Evolutionary conservation across 2,113 vertebrate genomes (phyloP).

Genomic region (Mastomys natalensis): DNA sequence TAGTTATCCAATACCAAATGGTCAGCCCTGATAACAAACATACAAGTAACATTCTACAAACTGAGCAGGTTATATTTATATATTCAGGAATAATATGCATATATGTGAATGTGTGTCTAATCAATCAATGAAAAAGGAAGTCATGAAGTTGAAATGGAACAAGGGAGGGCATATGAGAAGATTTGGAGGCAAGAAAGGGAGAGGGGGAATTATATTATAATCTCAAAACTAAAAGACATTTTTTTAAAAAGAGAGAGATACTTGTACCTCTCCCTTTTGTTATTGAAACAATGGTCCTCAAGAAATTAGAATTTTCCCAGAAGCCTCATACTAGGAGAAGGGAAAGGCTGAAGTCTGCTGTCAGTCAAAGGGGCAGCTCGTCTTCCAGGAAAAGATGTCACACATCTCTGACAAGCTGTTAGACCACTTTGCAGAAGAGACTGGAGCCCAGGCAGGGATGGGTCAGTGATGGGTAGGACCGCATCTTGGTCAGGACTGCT

Average conservation of each 20-base stretch:
- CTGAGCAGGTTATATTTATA: neutral
- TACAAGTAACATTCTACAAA: neutral
- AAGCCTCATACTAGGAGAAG: neutral
- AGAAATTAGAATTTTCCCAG: neutral
- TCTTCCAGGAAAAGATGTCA: neutral
- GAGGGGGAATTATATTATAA: neutral
- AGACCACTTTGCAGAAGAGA: neutral
- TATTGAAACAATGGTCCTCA: neutral
- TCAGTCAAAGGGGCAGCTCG: neutral
- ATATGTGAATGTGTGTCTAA: neutral
- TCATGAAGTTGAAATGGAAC: neutral
- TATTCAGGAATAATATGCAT: neutral
- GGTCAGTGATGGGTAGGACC: neutral
- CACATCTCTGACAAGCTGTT: neutral
- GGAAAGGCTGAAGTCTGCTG: neutral
- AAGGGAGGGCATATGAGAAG: neutral
- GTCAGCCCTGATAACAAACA: neutral
- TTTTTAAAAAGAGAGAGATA: neutral
- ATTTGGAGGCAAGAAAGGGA: neutral
- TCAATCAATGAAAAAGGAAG: neutral
- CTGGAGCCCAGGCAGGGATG: neutral
- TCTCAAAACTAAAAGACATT: neutral
- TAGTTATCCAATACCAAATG: neutral
- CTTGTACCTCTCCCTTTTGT: neutral
- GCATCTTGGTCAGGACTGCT: neutral